phyloP scores from a whole-genome alignment of 2,797 vertebrate genomes.

The Aulostomus chinensis region DNA sequence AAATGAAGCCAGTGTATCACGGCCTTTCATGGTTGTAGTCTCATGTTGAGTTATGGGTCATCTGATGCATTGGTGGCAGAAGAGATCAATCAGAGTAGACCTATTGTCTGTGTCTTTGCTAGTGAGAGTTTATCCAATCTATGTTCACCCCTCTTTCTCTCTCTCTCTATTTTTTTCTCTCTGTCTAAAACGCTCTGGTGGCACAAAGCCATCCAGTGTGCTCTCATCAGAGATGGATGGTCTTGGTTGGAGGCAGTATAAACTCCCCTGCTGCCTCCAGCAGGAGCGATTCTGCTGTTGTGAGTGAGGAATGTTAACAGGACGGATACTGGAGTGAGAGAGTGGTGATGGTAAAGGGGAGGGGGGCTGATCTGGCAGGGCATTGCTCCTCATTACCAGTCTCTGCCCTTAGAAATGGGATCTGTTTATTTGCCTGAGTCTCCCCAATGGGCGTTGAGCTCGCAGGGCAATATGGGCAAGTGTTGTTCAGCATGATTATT shows the following conservation, averaged over 20 bases:
- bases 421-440: slow-evolving; percentile 72
- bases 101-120: slow-evolving; percentile 27
- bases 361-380: slow-evolving; percentile 40
- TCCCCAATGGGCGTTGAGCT: slow-evolving; percentile 43
- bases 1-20: slow-evolving; percentile 71
- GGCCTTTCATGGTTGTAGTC: slow-evolving; percentile 50
- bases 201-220: slow-evolving; percentile 69
- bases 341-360: slow-evolving; percentile 24
- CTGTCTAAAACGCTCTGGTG: slow-evolving; percentile 40
- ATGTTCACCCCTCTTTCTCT: slow-evolving; percentile 24
- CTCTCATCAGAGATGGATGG: slow-evolving; percentile 47
- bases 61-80: slow-evolving; percentile 56
- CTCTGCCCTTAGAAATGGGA: slow-evolving; percentile 65
- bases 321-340: slow-evolving; percentile 53
- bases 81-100: slow-evolving; percentile 58
- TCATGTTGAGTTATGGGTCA: slow-evolving; percentile 57
- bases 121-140: slow-evolving; percentile 35
- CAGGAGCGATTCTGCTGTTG: slow-evolving; percentile 49
- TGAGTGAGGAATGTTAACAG: slow-evolving; percentile 66
- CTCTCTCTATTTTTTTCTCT: slow-evolving; percentile 18
- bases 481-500: slow-evolving; percentile 70
- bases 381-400: slow-evolving; percentile 56
- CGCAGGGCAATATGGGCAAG: slow-evolving; percentile 42
- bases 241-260: slow-evolving; percentile 44
- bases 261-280: slow-evolving; percentile 54